Base-by-base conservation (phyloP, 1,140 invertebrate species). In the Drosophila nannoptera region DNA sequence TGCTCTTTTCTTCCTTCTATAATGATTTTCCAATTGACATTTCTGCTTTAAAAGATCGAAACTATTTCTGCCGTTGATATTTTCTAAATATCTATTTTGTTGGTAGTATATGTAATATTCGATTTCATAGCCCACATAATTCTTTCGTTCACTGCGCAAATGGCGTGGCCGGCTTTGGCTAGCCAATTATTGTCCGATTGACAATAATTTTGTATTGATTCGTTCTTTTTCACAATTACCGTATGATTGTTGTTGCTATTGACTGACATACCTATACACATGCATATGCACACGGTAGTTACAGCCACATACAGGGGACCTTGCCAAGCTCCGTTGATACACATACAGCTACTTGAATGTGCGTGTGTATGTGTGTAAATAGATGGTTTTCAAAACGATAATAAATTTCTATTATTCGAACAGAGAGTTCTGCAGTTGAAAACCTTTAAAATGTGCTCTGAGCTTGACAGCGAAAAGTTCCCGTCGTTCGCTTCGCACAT, bases 131-230 rank as follows among this genome's bases (percentile, higher is more conserved):
- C 31, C 6, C 16, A 55, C 33, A 33, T 11, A 14, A 3, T 40
- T 16, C 33, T 56, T 40, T 7, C 40, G 40, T 45, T 12, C 31
- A 56, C 12, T 45, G 40, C 38, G 29, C n/a, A 22, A n/a, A 40
- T 35, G 11, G 12, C 31, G 12, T 45, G 31, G 12, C 38, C 54
- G 31, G 33, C 50, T 35, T 12, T 14, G 33, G 40, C 45, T 14
- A 45, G 40, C 60, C 56, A 71, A 65, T 70, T 66, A 55, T 77
- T 80, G 81, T 77, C 74, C 62, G 68, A 69, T 69, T 75, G 81
- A 72, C 81, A 84, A 77, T 81, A 75, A 75, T 72, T 77, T 60
- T 22, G 42, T 77, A 86, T 84, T 72, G 81, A 84, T 82, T 82
- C 53, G 74, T 42, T 22, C 22, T 22, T 68, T 62, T 74, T 66